Percentiles rank a stretch among this genome's conserved stretches.
These are phyloP conservation scores for Acipenser oxyrinchus DNA, from an alignment of 2,797 vertebrate species.

Conservation along the genomic window DNA sequence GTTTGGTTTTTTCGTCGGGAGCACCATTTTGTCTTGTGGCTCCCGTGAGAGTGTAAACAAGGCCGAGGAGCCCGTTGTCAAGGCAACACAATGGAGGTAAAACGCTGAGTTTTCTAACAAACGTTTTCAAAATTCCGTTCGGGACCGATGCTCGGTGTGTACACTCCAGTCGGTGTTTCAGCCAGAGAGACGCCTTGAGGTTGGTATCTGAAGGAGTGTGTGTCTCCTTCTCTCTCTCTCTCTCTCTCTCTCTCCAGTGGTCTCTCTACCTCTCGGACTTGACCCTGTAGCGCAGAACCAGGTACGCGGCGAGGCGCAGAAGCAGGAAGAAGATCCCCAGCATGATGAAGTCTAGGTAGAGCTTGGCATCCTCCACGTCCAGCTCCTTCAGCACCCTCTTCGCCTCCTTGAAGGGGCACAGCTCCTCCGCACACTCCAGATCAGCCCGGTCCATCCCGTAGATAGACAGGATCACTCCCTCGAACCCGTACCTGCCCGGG, in stretches of 20 bases:
- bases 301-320: slow-evolving; percentile 84
- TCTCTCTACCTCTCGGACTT: slow-evolving; percentile 82
- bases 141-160: background rate
- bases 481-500: slow-evolving; percentile 82
- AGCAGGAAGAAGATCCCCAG: slow-evolving; percentile 85
- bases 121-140: background rate
- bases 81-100: background rate
- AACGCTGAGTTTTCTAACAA: background rate
- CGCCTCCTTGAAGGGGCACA: slow-evolving; percentile 86
- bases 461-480: slow-evolving; percentile 91
- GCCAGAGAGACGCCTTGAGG: background rate
- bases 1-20: too few species aligned
- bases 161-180: background rate
- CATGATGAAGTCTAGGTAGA: slow-evolving; percentile 93
- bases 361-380: slow-evolving; percentile 89
- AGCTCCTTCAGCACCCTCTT: slow-evolving; percentile 81
- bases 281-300: slow-evolving; percentile 91
- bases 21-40: too few species aligned
- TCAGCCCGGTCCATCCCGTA: slow-evolving; percentile 92
- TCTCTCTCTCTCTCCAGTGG: background rate
- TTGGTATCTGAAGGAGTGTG: background rate
- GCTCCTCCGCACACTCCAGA: slow-evolving; percentile 70
- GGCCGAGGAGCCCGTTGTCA: background rate
- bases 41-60: too few species aligned
- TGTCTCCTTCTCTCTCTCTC: slow-evolving; percentile 1